Percentiles rank a stretch among this genome's conserved stretches.
Evolutionary conservation across 2,888 invertebrate genomes (phyloP).

Genomic region (Pollenia labialis): DNA sequence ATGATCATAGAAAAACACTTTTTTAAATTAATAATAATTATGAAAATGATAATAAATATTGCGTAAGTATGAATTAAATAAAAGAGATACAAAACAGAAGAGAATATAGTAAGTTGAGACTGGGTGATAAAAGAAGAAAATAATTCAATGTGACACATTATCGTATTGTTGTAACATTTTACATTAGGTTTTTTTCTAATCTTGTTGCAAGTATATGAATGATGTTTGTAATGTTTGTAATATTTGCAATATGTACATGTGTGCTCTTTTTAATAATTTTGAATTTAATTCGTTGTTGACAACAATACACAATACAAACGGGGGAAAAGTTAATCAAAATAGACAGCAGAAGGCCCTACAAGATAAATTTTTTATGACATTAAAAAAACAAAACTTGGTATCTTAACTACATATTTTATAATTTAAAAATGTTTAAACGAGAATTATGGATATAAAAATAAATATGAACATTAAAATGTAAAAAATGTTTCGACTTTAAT

Average conservation of each 20-base stretch:
- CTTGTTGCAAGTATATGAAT: conserved; percentile 19
- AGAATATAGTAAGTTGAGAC: background rate
- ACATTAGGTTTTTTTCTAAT: conserved; percentile 39
- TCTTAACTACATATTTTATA: background rate
- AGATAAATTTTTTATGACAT: conserved; percentile 7
- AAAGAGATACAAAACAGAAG: conserved; percentile 5
- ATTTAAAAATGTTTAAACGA: background rate
- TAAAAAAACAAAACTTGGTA: conserved; percentile 10
- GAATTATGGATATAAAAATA: background rate
- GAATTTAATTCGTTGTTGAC: conserved; percentile 68
- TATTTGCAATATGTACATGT: conserved; percentile 21
- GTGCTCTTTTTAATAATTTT: conserved; percentile 33
- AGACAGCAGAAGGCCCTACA: conserved; percentile 49
- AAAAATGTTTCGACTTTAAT: too few relatives aligned
- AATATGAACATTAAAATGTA: too few relatives aligned
- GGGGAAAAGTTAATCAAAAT: conserved; percentile 45
- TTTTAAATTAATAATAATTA: conserved; percentile 47
- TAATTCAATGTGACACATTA: conserved; percentile 74
- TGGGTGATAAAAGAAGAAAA: conserved; percentile 49
- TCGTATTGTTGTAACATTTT: conserved; percentile 64
- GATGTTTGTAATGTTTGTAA: conserved; percentile 48
- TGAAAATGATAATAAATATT: conserved; percentile 58
- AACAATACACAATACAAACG: conserved; percentile 39
- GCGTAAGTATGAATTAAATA: conserved; percentile 49
- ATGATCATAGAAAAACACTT: conserved; percentile 35